Conservation (phyloP, 2,888 invertebrate genomes). For the Callimorpha dominula region DNA sequence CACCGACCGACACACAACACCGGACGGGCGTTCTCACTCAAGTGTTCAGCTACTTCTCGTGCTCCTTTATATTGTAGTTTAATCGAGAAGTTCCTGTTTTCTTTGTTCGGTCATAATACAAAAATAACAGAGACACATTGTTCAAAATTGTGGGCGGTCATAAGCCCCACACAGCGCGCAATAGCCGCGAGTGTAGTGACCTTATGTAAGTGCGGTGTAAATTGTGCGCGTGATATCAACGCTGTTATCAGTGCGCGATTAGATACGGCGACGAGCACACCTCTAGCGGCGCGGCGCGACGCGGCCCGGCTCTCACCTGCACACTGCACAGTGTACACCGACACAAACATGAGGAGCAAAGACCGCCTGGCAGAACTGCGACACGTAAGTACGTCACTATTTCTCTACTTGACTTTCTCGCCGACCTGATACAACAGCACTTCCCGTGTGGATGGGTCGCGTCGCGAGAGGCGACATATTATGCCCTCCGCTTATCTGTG, state of each 20-base stretch:
- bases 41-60: background rate
- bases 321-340: conserved; percentile 2
- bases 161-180: background rate
- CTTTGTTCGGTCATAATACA: background rate
- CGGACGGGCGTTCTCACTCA: background rate
- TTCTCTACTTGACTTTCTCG: background rate
- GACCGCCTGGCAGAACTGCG: conserved; percentile 79
- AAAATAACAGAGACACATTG: background rate
- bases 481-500: conserved; percentile 12
- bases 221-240: conserved; percentile 51
- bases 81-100: background rate
- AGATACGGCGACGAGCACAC: conserved; percentile 74
- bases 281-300: conserved; percentile 37
- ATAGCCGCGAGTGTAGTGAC: conserved; percentile 32
- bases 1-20: background rate
- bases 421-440: background rate
- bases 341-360: conserved; percentile 70
- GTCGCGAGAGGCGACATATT: background rate
- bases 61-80: conserved; percentile 1
- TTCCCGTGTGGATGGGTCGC: background rate
- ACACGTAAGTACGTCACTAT: conserved; percentile 64
- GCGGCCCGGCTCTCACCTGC: conserved; percentile 82
- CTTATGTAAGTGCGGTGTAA: conserved; percentile 22
- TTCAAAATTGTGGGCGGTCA: conserved; percentile 5
- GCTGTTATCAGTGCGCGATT: conserved; percentile 67